Base-by-base conservation (phyloP, 2,113 vertebrate species). In the Grammomys surdaster region DNA sequence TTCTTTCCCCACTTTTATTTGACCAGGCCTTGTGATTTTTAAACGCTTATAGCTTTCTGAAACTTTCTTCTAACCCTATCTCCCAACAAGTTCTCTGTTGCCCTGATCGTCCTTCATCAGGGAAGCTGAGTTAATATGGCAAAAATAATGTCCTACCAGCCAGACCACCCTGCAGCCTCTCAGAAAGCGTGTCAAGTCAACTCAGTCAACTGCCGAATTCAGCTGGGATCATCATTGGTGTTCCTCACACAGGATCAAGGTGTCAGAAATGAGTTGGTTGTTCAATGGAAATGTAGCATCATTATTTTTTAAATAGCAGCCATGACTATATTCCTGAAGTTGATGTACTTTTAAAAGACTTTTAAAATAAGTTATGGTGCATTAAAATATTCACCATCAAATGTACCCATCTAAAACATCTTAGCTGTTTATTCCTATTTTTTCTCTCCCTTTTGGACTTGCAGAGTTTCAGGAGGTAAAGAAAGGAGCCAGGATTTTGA, bases 291-390 rank as follows among this genome's bases (percentile, higher is more conserved):
- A 88, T 72, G 28, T 65, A 75, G 51, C 69, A 67, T 33, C 43
- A 11, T 65, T 88, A 1, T 93, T 93, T 14, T 65, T 65, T 65
- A 33, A 69, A 70, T 12, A 94, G 54, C 1, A 82, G 20, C 4
- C 6, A 20, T 17, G 17, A 43, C 46, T 90, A 31, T 10, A 89
- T 93, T 93, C 67, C 82, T 92, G 72, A 92, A 92, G n/a, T 36
- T 70, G 26, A 48, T 85, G 89, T 91, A 36, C 14, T 96, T 94
- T 93, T 87, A 54, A 58, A 77, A 96, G 80, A 76, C 48, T 77
- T 20, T 78, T 86, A 28, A 65, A 46, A 77, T 85, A 92, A 81
- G 16, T 28, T 60, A 31, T 75, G 31, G 33, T 77, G 2, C 24
- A 69, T 75, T 95, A 87, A 90, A 95, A 81, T 90, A 86, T 63